Percentiles rank a stretch among this genome's conserved stretches.
Evolutionary conservation across 1,140 invertebrate genomes (phyloP).

Genomic region (Stegodyphus dumicola): DNA sequence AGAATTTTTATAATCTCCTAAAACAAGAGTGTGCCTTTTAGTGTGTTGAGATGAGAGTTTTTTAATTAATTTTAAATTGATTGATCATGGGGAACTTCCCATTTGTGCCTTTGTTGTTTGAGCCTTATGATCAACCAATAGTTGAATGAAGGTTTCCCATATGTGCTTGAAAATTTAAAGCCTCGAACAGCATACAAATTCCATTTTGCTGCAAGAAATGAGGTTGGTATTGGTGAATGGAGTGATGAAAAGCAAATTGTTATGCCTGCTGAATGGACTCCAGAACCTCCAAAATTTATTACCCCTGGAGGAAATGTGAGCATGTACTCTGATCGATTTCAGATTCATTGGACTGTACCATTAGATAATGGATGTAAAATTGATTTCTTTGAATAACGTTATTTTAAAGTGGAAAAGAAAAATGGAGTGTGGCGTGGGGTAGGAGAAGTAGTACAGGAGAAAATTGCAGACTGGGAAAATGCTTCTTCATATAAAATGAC

Average conservation of each 20-base stretch:
- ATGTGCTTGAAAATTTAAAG: conserved; percentile 80
- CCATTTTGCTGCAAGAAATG: conserved; percentile 84
- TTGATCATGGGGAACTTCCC: too few relatives aligned
- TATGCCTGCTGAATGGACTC: conserved; percentile 62
- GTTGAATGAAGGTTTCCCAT: conserved; percentile 51
- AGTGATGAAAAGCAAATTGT: conserved; percentile 70
- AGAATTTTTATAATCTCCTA: too few relatives aligned
- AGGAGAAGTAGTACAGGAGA: conserved; percentile 16
- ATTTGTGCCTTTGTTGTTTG: too few relatives aligned
- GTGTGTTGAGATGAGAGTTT: too few relatives aligned
- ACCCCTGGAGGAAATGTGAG: conserved; percentile 67
- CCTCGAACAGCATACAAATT: conserved; percentile 86
- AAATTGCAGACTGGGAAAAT: conserved; percentile 45
- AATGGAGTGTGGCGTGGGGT: conserved; percentile 27
- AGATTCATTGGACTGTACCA: conserved; percentile 82
- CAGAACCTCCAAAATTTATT: conserved; percentile 64
- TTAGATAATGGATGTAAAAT: conserved; percentile 90
- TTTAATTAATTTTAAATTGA: too few relatives aligned
- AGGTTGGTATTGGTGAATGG: conserved; percentile 83
- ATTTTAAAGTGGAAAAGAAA: conserved; percentile 75
- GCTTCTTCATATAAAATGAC: conserved; percentile 50
- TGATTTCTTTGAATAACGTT: conserved; percentile 82
- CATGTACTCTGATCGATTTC: conserved; percentile 79
- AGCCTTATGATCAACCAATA: too few relatives aligned
- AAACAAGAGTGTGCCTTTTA: too few relatives aligned